Evolutionary conservation across 1,140 invertebrate species (phyloP).

Genomic region (Parapsyche elsis): DNA sequence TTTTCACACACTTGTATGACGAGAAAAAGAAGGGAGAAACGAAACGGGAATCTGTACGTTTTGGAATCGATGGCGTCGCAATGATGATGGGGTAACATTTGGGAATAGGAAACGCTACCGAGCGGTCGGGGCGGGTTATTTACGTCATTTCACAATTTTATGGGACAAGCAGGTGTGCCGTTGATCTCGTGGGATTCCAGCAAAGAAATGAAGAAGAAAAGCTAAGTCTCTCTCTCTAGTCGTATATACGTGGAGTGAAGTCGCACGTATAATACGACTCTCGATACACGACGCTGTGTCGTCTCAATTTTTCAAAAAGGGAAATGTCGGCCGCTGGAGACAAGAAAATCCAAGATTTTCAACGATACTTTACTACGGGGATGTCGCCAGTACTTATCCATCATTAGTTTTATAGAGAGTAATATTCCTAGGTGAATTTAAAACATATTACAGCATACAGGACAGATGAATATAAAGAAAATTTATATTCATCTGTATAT

Average conservation of each 20-base stretch:
- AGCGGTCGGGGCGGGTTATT: constrained; percentile 26
- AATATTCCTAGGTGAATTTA: too few relatives aligned
- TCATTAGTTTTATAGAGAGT: too few relatives aligned
- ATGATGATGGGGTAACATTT: constrained; percentile 39
- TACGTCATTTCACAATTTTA: constrained; percentile 47
- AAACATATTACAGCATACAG: too few relatives aligned
- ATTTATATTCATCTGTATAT: too few relatives aligned
- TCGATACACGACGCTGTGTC: background rate
- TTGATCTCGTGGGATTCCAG: constrained; percentile 38
- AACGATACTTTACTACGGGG: too few relatives aligned
- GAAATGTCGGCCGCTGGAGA: background rate
- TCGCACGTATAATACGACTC: background rate
- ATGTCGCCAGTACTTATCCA: too few relatives aligned
- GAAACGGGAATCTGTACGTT: background rate
- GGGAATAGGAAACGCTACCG: constrained; percentile 20
- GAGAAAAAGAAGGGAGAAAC: too few relatives aligned
- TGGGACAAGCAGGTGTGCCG: constrained; percentile 39
- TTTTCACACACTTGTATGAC: too few relatives aligned
- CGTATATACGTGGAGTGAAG: background rate
- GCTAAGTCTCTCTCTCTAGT: background rate
- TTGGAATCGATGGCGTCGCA: constrained; percentile 22
- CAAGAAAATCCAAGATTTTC: too few relatives aligned
- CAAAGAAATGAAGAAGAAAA: constrained; percentile 41
- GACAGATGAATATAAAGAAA: too few relatives aligned
- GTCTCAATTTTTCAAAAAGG: background rate